phyloP scores from a whole-genome alignment of 2,113 vertebrate species.

The Pithys albifrons region DNA sequence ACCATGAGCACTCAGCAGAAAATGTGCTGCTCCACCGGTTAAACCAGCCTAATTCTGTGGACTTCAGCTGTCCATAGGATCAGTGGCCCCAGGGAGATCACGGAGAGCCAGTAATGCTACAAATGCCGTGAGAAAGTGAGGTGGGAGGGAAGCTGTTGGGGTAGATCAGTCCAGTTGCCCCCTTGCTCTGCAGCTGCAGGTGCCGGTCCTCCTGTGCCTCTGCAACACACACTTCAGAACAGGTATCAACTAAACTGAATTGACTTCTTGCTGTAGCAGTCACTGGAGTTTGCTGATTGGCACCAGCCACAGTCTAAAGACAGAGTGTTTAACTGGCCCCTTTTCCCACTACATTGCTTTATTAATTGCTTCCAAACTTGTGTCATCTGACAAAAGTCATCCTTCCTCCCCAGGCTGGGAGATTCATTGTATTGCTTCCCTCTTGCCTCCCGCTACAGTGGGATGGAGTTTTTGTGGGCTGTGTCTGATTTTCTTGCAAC shows the following conservation, averaged over 20 bases:
- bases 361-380: neutral
- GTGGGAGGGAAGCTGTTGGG: neutral
- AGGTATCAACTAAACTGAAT: neutral
- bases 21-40: conserved; percentile 20
- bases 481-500: neutral
- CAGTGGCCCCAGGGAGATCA: neutral
- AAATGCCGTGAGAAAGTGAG: neutral
- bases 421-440: neutral
- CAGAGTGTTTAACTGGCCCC: neutral
- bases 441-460: neutral
- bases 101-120: neutral
- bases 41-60: neutral
- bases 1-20: neutral
- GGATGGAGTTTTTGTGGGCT: neutral
- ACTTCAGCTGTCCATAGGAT: neutral
- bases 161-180: neutral
- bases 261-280: neutral
- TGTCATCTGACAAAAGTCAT: neutral
- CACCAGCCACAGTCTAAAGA: neutral
- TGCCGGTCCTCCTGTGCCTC: neutral
- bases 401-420: neutral
- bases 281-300: neutral
- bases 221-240: neutral
- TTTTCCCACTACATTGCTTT: neutral
- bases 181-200: neutral